These are phyloP conservation scores for Cyclura pinguis DNA, from an alignment of 2,797 vertebrate genomes.

Conservation along the genomic window DNA sequence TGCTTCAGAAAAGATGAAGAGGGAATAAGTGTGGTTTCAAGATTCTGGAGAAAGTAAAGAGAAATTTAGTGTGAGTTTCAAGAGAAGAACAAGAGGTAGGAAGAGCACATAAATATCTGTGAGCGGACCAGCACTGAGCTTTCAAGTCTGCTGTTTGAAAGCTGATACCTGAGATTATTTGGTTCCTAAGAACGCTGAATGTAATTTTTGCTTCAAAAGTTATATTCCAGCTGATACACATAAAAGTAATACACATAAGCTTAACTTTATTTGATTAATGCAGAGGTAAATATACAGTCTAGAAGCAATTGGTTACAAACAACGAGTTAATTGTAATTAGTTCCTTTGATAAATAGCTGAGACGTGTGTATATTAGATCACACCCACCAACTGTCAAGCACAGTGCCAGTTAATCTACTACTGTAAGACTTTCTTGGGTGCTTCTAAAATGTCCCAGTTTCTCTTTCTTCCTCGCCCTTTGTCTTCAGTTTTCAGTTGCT, in stretches of 20 bases:
- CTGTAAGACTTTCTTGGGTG: no score
- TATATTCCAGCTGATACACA: background rate
- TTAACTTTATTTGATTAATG: background rate
- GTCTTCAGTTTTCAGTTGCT: no score
- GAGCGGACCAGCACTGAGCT: background rate
- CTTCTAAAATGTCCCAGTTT: no score
- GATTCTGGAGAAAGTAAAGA: background rate
- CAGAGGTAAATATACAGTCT: background rate
- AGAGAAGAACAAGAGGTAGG: background rate
- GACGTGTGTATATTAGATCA: background rate
- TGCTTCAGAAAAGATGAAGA: background rate
- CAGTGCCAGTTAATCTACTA: no score
- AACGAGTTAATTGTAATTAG: background rate
- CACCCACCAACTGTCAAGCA: no score
- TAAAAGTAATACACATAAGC: background rate
- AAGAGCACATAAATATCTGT: background rate
- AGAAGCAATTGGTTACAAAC: background rate
- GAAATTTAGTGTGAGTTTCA: background rate
- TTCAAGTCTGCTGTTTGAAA: constrained; percentile 10
- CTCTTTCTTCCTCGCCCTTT: no score
- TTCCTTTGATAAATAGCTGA: background rate
- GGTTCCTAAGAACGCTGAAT: background rate
- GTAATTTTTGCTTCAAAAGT: constrained; percentile 32
- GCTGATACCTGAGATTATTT: background rate
- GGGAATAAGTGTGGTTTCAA: background rate